Conservation (phyloP, 2,113 vertebrate species). For the Shinisaurus crocodilurus region DNA sequence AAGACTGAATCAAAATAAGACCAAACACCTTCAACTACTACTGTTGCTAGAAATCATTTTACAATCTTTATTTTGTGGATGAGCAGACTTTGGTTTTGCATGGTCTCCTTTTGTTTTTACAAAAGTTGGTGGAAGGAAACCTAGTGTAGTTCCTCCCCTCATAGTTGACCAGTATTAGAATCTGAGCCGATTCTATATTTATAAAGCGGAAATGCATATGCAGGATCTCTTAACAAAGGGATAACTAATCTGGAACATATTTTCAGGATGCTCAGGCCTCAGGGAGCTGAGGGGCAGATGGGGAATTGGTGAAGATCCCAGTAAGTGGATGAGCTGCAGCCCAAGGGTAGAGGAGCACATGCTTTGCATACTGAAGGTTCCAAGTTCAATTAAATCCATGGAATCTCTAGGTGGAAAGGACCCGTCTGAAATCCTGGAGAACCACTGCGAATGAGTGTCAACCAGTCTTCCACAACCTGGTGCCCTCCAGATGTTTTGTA, state of each 20-base stretch:
- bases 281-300: neutral
- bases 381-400: neutral
- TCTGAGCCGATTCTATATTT: neutral
- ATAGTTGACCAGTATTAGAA: neutral
- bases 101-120: neutral
- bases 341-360: neutral
- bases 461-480: neutral
- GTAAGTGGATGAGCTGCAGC: neutral
- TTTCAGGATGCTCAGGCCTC: neutral
- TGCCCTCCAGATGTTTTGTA: neutral
- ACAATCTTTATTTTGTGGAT: neutral
- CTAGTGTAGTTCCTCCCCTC: neutral
- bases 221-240: neutral
- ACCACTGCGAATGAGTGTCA: neutral
- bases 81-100: neutral
- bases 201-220: neutral
- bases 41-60: neutral
- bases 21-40: slow-evolving; percentile 48
- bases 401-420: neutral
- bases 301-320: neutral
- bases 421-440: neutral
- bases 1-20: slow-evolving; percentile 52
- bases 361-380: neutral
- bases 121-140: neutral
- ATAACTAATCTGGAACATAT: neutral